Conservation (phyloP, 2,113 vertebrate species). For the Hippocampus comes region DNA sequence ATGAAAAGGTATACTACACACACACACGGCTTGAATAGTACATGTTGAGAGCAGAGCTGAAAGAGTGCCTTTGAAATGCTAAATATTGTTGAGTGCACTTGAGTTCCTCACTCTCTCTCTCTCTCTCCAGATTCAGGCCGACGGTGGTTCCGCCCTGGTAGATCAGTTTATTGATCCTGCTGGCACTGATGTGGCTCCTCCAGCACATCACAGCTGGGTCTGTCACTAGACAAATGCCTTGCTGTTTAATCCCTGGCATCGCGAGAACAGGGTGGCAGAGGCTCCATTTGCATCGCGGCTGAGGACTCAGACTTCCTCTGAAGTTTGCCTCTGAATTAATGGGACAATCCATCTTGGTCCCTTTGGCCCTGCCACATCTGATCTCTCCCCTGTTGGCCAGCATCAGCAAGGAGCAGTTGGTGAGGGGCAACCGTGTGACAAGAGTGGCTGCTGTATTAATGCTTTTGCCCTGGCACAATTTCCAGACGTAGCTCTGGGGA, state of each 20-base stretch:
- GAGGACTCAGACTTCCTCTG: neutral
- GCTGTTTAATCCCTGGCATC: conserved; percentile 1
- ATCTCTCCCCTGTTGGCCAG: conserved; percentile 11
- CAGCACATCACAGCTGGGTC: conserved; percentile 1
- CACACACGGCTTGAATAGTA: neutral
- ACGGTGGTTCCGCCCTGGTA: conserved; percentile 2
- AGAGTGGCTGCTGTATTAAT: conserved; percentile 9
- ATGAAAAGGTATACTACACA: neutral
- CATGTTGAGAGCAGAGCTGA: neutral
- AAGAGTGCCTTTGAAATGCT: conserved; percentile 3
- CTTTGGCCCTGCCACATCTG: neutral
- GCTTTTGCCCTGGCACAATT: neutral
- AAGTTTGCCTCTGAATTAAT: conserved; percentile 19
- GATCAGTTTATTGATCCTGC: conserved; percentile 12
- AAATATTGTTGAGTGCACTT: neutral
- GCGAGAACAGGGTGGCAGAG: neutral
- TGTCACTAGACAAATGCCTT: conserved; percentile 9
- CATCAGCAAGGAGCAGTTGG: conserved; percentile 14
- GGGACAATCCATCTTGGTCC: conserved; percentile 14
- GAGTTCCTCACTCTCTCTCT: neutral
- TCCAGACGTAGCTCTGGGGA: neutral
- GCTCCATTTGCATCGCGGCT: neutral
- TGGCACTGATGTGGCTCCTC: conserved; percentile 5
- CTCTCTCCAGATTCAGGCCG: neutral
- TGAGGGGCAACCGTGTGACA: conserved; percentile 13